Percentiles rank a stretch among this genome's conserved stretches.
Evolutionary conservation across 2,888 invertebrate species (phyloP).

Genomic region (Dicyrtoma fusca): DNA sequence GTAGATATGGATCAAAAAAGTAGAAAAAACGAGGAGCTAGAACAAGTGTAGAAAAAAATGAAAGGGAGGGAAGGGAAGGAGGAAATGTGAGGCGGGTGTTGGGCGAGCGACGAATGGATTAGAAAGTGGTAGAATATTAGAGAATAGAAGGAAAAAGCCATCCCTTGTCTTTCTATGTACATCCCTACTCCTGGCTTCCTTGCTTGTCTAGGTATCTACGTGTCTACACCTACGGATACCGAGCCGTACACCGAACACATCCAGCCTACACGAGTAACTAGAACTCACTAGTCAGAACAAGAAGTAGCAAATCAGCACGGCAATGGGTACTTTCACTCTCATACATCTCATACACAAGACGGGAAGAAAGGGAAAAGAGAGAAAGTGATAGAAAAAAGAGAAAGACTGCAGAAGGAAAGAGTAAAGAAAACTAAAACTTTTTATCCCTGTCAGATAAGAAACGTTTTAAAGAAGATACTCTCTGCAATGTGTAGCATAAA

Average conservation of each 20-base stretch:
- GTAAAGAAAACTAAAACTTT: conserved; percentile 1
- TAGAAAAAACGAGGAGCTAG: neutral
- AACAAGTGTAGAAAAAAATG: neutral
- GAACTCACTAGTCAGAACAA: too few relatives aligned
- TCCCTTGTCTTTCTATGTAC: neutral
- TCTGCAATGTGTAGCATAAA: conserved; percentile 9
- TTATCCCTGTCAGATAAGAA: conserved; percentile 18
- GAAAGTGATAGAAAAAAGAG: neutral
- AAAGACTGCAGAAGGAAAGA: neutral
- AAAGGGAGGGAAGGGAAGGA: neutral
- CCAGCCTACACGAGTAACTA: too few relatives aligned
- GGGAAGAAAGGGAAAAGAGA: neutral
- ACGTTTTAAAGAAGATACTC: conserved; percentile 13
- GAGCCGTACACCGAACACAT: too few relatives aligned
- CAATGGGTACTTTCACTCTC: too few relatives aligned
- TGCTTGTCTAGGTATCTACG: too few relatives aligned
- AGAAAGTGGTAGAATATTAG: conserved; percentile 18
- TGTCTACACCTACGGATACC: too few relatives aligned
- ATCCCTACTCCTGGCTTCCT: too few relatives aligned
- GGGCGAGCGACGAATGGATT: conserved; percentile 11
- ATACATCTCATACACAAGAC: too few relatives aligned
- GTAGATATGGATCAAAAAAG: neutral
- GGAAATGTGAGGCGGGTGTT: neutral
- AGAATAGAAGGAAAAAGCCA: neutral
- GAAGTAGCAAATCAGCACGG: too few relatives aligned